These are phyloP conservation scores for Archocentrus centrarchus DNA, from an alignment of 2,113 vertebrate species.

Conservation along the genomic window DNA sequence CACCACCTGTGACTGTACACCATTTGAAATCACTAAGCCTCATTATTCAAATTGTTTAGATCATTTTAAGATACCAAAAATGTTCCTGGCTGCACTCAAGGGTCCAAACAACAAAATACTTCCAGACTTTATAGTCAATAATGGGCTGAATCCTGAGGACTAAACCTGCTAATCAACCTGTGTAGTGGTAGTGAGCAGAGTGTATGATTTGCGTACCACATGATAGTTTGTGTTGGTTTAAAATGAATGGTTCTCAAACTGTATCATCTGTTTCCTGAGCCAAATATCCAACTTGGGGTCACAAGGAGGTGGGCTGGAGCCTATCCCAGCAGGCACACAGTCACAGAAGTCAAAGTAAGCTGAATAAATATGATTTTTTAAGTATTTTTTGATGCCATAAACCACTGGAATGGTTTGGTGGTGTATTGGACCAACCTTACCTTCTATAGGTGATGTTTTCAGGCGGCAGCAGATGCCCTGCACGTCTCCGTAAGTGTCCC, in stretches of 20 bases:
- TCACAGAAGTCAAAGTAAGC: not conserved
- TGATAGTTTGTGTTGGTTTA: too few relatives aligned
- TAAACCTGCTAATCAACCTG: too few relatives aligned
- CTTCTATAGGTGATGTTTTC: slow-evolving; percentile 93
- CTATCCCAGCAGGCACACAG: not conserved
- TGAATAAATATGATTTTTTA: not conserved
- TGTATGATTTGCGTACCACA: too few relatives aligned
- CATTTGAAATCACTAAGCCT: not conserved
- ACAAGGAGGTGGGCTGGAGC: not conserved
- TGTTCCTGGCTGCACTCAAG: not conserved
- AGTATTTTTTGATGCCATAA: not conserved
- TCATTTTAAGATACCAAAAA: not conserved
- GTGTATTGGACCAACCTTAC: slow-evolving; percentile 71
- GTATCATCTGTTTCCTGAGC: too few relatives aligned
- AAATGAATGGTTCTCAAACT: too few relatives aligned
- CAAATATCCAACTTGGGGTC: not conserved
- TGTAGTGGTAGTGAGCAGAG: too few relatives aligned
- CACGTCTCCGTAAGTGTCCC: slow-evolving; percentile 84
- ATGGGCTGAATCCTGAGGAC: too few relatives aligned
- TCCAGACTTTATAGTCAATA: not conserved
- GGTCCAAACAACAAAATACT: not conserved
- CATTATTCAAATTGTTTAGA: not conserved
- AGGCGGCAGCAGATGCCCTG: slow-evolving; percentile 88
- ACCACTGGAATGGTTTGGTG: not conserved
- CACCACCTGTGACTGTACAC: not conserved